Evolutionary conservation across 1,140 invertebrate species (phyloP).

Genomic region (Rhagoletis zephyria): DNA sequence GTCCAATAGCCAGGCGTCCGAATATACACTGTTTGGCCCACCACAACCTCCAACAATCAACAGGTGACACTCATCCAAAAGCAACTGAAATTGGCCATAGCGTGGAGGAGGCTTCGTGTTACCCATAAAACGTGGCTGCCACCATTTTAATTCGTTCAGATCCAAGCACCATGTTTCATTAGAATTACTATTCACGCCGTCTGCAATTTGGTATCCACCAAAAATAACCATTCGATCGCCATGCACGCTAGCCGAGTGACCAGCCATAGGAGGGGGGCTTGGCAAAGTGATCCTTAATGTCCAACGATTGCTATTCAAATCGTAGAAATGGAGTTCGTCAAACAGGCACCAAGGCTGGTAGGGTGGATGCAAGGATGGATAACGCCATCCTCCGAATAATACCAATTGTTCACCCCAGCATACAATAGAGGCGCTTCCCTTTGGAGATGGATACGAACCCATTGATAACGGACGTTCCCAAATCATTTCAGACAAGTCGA

Average conservation of each 20-base stretch:
- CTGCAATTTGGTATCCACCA: constrained; percentile 81
- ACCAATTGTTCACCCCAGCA: constrained; percentile 88
- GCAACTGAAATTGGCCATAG: constrained; percentile 92
- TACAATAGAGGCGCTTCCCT: constrained; percentile 93
- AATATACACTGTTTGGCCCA: constrained; percentile 77
- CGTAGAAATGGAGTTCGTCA: constrained; percentile 93
- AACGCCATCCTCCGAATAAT: constrained; percentile 96
- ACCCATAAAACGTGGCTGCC: constrained; percentile 79
- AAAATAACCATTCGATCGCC: constrained; percentile 92
- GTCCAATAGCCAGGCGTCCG: constrained; percentile 79
- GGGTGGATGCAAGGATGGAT: constrained; percentile 90
- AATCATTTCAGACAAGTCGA: constrained; percentile 87
- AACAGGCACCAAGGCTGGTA: constrained; percentile 92
- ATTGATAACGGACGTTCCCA: constrained; percentile 87
- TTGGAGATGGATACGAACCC: constrained; percentile 94
- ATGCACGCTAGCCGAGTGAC: constrained; percentile 93
- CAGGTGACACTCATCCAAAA: constrained; percentile 80
- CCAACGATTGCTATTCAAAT: constrained; percentile 89
- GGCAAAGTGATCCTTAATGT: constrained; percentile 78
- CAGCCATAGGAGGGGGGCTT: constrained; percentile 85
- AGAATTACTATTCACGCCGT: constrained; percentile 78
- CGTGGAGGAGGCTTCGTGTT: constrained; percentile 83
- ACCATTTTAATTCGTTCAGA: constrained; percentile 84
- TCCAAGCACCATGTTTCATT: constrained; percentile 94
- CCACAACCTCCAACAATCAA: constrained; percentile 82